These are phyloP conservation scores for Geodia barretti DNA, from an alignment of 37 sponge, comb jelly and placozoan genomes.

Conservation along the genomic window DNA sequence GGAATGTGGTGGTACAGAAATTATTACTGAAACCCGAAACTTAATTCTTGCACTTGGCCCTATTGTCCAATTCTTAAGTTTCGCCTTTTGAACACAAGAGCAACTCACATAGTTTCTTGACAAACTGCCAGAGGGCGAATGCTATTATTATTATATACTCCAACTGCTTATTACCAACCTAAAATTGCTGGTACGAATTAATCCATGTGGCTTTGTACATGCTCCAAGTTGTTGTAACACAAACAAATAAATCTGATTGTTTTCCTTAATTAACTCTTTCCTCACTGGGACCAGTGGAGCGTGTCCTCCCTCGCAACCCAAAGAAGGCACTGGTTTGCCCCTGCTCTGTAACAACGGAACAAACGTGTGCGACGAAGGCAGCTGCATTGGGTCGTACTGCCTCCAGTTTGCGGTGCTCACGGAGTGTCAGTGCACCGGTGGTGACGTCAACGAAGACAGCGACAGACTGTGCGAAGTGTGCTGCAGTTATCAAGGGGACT, in stretches of 20 bases:
- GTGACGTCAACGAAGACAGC: conserved; percentile 5
- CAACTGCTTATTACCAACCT: too few species aligned
- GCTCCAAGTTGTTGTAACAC: not conserved
- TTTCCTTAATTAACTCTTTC: conserved; percentile 25
- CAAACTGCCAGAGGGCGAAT: too few species aligned
- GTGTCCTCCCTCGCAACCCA: conserved; percentile 34
- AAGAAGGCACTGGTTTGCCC: not conserved
- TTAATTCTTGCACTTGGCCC: too few species aligned
- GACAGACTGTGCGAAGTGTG: conserved; percentile 64
- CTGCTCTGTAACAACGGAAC: conserved; percentile 40
- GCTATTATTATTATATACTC: too few species aligned
- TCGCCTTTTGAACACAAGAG: too few species aligned
- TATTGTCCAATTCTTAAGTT: too few species aligned
- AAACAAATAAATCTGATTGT: not conserved
- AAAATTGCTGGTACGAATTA: not conserved
- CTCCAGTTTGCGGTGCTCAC: not conserved
- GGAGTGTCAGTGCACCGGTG: conserved; percentile 74
- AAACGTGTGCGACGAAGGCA: conserved; percentile 42
- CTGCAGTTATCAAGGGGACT: conserved; percentile 19
- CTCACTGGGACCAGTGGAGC: conserved; percentile 25
- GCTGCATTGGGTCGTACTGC: conserved; percentile 42
- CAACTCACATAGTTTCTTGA: too few species aligned
- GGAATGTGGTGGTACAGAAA: too few species aligned
- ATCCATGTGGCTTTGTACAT: not conserved
- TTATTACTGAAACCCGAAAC: too few species aligned